A percentile compares a stretch with the other conserved stretches of the same genome.
Evolutionary conservation across 2,113 vertebrate genomes (phyloP).

Genomic region (Condylura cristata): DNA sequence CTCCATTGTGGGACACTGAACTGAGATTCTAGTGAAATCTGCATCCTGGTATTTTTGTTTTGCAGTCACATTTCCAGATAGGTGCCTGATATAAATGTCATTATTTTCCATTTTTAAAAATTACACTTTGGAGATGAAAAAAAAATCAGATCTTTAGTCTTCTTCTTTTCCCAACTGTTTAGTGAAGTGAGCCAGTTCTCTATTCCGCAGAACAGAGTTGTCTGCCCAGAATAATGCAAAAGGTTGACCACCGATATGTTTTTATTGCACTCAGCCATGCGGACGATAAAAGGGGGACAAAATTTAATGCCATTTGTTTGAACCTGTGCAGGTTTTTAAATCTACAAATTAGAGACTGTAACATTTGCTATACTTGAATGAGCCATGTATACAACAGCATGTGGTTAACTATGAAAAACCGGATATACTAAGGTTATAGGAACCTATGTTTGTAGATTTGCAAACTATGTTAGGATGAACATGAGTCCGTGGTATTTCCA

Average conservation of each 20-base stretch:
- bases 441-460: neutral
- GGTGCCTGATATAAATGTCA: slow-evolving; percentile 68
- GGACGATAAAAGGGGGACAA: neutral
- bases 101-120: slow-evolving; percentile 79
- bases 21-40: slow-evolving; percentile 67
- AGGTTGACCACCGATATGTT: neutral
- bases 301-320: neutral
- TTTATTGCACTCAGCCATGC: neutral
- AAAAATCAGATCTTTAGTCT: slow-evolving; percentile 45
- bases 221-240: neutral
- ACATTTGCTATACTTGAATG: slow-evolving; percentile 11
- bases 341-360: neutral
- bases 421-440: neutral
- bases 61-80: slow-evolving; percentile 65
- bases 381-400: neutral
- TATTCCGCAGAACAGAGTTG: neutral
- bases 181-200: neutral
- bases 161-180: slow-evolving; percentile 59
- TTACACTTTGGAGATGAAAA: slow-evolving; percentile 57
- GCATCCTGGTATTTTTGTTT: slow-evolving; percentile 63
- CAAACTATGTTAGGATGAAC: neutral
- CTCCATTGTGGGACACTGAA: slow-evolving; percentile 56
- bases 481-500: neutral
- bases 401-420: neutral
- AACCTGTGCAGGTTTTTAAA: neutral